A percentile compares a stretch with the other conserved stretches of the same genome.
phyloP scores from a whole-genome alignment of 1,140 invertebrate genomes.

The Drosophila virilis region DNA sequence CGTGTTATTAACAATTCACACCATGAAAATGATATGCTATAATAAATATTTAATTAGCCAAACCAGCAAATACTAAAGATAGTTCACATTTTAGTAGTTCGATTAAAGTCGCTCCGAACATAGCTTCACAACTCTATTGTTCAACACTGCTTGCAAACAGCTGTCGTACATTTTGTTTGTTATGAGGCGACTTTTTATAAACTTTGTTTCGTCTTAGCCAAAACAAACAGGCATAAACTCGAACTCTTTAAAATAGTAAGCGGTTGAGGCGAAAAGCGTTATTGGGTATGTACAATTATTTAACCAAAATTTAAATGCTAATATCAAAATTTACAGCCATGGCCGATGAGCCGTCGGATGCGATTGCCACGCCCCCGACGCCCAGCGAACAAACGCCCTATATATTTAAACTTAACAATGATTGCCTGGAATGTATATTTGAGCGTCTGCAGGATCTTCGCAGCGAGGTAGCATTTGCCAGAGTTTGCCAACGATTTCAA shows the following conservation, averaged over 20 bases:
- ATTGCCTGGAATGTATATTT: constrained; percentile 70
- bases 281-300: constrained; percentile 1
- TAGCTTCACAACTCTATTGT: neutral
- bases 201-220: constrained; percentile 4
- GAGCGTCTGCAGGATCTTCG: constrained; percentile 59
- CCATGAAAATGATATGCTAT: neutral
- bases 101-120: neutral
- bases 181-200: constrained; percentile 30
- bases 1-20: too few species aligned
- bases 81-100: neutral
- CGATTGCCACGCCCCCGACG: neutral
- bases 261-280: neutral
- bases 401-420: constrained; percentile 66
- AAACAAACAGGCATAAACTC: neutral
- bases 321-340: constrained; percentile 14
- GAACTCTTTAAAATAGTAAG: neutral
- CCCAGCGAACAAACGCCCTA: constrained; percentile 23
- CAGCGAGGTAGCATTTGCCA: constrained; percentile 60
- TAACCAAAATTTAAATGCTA: neutral
- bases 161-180: constrained; percentile 50
- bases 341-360: constrained; percentile 30
- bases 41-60: neutral
- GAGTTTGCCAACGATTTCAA: constrained; percentile 61
- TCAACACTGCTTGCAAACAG: constrained; percentile 42
- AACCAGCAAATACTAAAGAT: too few species aligned